A percentile compares a stretch with the other conserved stretches of the same genome.
phyloP scores from a whole-genome alignment of 23 tunicate genomes.

The Ciona savignyi region DNA sequence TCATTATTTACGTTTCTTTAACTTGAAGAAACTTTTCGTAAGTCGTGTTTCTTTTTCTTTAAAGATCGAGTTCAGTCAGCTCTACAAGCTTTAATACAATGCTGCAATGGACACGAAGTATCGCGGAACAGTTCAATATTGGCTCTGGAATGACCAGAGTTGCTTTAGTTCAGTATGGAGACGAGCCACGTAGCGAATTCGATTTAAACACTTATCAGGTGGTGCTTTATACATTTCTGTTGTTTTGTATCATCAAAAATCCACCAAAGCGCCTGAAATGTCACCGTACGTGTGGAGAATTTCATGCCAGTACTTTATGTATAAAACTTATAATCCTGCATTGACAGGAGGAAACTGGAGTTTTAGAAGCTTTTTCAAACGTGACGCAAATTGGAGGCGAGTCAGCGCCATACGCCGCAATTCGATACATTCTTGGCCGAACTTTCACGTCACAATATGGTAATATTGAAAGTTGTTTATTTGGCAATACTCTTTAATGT shows the following conservation, averaged over 20 bases:
- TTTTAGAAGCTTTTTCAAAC: slow-evolving; percentile 10
- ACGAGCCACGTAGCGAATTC: slow-evolving; percentile 22
- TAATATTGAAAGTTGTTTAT: neutral
- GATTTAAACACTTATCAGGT: slow-evolving; percentile 36
- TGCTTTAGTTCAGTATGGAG: slow-evolving; percentile 34
- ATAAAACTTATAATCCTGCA: neutral
- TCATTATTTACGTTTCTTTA: no score
- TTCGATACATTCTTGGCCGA: slow-evolving; percentile 6
- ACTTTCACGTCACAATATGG: slow-evolving; percentile 15
- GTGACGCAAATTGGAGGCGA: slow-evolving; percentile 15
- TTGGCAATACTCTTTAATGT: no score
- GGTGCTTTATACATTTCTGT: no score
- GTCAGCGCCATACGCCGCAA: slow-evolving; percentile 14
- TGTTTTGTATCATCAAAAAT: no score
- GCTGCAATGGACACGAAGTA: slow-evolving; percentile 9
- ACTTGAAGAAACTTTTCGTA: no score
- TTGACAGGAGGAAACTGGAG: slow-evolving; percentile 6
- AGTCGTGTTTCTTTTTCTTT: no score
- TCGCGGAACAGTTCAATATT: slow-evolving; percentile 18
- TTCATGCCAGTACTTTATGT: no score
- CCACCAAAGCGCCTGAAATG: no score
- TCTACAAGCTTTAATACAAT: slow-evolving; percentile 7
- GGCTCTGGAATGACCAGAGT: slow-evolving; percentile 17
- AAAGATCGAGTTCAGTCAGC: slow-evolving; percentile 6
- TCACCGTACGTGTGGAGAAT: no score